Evolutionary conservation across 2,888 invertebrate genomes (phyloP).

Genomic region (Myopa tessellatipennis): DNA sequence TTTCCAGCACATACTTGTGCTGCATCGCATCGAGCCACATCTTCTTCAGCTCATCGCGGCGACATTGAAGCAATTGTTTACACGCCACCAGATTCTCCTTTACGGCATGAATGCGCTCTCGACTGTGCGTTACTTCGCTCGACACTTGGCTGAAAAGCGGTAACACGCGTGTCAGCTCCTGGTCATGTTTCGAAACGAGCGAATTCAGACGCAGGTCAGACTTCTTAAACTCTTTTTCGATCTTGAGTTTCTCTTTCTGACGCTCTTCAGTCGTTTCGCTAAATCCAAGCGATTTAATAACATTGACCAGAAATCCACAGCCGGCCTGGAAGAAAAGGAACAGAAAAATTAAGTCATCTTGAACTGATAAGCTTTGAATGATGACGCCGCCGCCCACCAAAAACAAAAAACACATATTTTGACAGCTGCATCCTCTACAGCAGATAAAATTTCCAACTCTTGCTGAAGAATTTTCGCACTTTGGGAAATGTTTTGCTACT

Average conservation of each 20-base stretch:
- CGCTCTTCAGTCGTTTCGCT: constrained; percentile 94
- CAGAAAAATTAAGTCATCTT: constrained; percentile 30
- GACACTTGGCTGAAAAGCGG: constrained; percentile 83
- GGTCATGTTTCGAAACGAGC: constrained; percentile 87
- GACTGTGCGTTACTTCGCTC: constrained; percentile 79
- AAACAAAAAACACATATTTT: constrained; percentile 38
- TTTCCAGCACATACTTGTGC: constrained; percentile 88
- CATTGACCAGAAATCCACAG: constrained; percentile 85
- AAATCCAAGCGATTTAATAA: constrained; percentile 92
- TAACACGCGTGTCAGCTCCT: constrained; percentile 80
- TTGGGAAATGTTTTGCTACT: not conserved
- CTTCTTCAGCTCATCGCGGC: constrained; percentile 91
- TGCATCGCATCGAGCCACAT: constrained; percentile 97
- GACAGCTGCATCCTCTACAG: constrained; percentile 43
- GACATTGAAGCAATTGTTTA: constrained; percentile 86
- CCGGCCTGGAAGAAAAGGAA: constrained; percentile 72
- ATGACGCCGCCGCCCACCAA: constrained; percentile 18
- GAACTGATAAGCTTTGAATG: constrained; percentile 18
- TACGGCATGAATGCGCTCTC: constrained; percentile 80
- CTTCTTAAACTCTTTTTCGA: constrained; percentile 92
- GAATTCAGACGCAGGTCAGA: constrained; percentile 91
- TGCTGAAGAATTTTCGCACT: too few relatives aligned
- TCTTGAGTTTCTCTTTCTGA: constrained; percentile 90
- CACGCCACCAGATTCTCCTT: constrained; percentile 86
- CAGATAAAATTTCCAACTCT: constrained; percentile 25